These are phyloP conservation scores for Campaea margaritaria DNA, from an alignment of 2,888 invertebrate genomes.

Conservation along the genomic window DNA sequence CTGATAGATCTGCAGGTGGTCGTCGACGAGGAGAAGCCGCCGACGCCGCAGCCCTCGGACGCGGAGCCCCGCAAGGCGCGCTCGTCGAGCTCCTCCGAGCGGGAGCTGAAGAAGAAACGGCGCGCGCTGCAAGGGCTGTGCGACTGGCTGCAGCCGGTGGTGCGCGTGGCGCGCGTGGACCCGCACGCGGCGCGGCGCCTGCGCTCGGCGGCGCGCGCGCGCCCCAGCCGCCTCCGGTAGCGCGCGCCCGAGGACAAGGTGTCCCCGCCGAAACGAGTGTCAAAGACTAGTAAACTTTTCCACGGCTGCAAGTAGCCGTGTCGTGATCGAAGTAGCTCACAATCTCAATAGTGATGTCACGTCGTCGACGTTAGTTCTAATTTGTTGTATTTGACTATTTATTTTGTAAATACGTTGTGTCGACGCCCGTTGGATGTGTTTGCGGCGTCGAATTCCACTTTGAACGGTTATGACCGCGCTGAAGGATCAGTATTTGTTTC, in stretches of 20 bases:
- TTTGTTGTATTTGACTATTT: constrained; percentile 38
- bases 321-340: constrained; percentile 39
- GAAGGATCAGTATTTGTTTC: constrained; percentile 56
- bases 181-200: constrained; percentile 62
- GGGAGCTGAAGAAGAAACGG: constrained; percentile 63
- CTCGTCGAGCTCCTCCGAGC: constrained; percentile 61
- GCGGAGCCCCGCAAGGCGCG: constrained; percentile 57
- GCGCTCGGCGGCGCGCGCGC: constrained; percentile 62
- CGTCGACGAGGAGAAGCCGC: constrained; percentile 54
- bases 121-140: constrained; percentile 62
- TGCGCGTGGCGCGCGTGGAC: constrained; percentile 88
- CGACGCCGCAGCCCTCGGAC: constrained; percentile 42
- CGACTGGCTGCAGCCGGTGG: constrained; percentile 86
- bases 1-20: constrained; percentile 58
- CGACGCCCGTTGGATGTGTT: constrained; percentile 23
- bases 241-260: constrained; percentile 42
- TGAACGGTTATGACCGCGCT: constrained; percentile 18
- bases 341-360: constrained; percentile 35
- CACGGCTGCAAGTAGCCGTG: constrained; percentile 3
- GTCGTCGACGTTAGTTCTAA: constrained; percentile 24
- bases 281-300: constrained; percentile 18
- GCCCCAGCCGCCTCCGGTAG: constrained; percentile 58
- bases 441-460: constrained; percentile 20
- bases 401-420: constrained; percentile 35
- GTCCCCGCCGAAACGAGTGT: not conserved